Percentiles rank a stretch among this genome's conserved stretches.
Evolutionary conservation across 2,797 vertebrate genomes (phyloP).

Genomic region (Taenioides sp.): DNA sequence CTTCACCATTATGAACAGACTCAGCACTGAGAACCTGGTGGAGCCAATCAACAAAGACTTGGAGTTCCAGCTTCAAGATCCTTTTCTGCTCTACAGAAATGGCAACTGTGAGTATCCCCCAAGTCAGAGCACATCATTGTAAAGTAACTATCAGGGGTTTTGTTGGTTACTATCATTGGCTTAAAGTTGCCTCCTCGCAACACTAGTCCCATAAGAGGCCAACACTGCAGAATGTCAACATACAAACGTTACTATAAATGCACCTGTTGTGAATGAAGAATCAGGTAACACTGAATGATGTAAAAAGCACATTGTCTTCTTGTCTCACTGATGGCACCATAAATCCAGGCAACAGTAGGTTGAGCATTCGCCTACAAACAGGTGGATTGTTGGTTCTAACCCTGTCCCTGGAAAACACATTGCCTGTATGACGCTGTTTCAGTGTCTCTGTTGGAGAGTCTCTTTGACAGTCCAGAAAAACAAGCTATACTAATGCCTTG

Average conservation of each 20-base stretch:
- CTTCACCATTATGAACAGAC: slow-evolving; percentile 97
- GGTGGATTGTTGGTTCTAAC: no score
- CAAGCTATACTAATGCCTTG: no score
- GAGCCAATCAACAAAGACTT: slow-evolving; percentile 98
- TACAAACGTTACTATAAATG: neutral
- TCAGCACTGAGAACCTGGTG: slow-evolving; percentile 93
- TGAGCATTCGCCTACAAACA: no score
- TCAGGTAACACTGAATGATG: no score
- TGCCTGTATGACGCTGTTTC: no score
- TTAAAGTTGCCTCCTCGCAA: neutral
- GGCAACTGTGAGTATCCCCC: slow-evolving; percentile 87
- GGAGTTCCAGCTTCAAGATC: slow-evolving; percentile 97
- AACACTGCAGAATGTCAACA: neutral
- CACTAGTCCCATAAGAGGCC: neutral
- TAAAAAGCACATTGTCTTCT: no score
- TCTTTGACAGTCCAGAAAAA: no score
- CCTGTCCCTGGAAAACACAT: no score
- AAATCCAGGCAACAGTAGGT: no score
- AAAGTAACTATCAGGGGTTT: neutral
- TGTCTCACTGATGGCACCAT: no score
- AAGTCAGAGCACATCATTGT: neutral
- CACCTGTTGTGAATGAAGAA: neutral
- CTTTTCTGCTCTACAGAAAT: slow-evolving; percentile 96
- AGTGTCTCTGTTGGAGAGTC: no score
- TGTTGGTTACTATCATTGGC: neutral